These are phyloP conservation scores for Prenolepis imparis DNA, from an alignment of 2,888 invertebrate species.

Conservation along the genomic window DNA sequence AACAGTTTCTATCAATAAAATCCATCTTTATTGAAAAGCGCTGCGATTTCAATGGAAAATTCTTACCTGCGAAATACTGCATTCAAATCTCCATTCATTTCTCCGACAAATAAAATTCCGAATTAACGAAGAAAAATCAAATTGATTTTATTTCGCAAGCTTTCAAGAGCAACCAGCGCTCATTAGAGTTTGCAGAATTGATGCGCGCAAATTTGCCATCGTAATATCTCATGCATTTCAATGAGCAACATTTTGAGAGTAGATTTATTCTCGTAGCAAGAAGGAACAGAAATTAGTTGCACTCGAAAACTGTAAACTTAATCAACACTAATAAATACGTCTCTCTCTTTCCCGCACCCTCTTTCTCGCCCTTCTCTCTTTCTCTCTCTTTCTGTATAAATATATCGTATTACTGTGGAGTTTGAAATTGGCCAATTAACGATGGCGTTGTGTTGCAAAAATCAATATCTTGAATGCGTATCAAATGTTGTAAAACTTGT, in stretches of 20 bases:
- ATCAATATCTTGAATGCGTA: slow-evolving; percentile 18
- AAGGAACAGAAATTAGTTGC: not conserved
- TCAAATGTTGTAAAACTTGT: not conserved
- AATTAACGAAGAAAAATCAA: slow-evolving; percentile 21
- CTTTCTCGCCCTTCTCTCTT: too few species aligned
- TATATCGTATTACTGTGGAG: not conserved
- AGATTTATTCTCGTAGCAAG: not conserved
- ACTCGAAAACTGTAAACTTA: slow-evolving; percentile 14
- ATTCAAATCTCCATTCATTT: slow-evolving; percentile 22
- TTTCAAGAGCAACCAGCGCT: slow-evolving; percentile 8
- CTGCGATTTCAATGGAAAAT: not conserved
- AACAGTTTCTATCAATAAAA: not conserved
- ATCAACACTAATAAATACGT: not conserved
- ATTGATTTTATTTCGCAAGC: slow-evolving; percentile 25
- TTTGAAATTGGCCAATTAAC: slow-evolving; percentile 12
- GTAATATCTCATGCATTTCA: slow-evolving; percentile 17
- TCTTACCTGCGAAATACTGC: slow-evolving; percentile 6
- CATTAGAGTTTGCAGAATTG: not conserved
- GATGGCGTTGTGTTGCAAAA: not conserved
- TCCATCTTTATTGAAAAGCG: not conserved
- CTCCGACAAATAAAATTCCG: slow-evolving; percentile 14
- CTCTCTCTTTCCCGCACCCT: not conserved
- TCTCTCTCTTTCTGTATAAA: not conserved
- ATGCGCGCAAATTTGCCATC: not conserved
- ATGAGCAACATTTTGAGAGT: not conserved